Evolutionary conservation across 2,888 invertebrate species (phyloP), one percentile per base, ranked within the genome.

Genomic region (Latrodectus elegans): DNA sequence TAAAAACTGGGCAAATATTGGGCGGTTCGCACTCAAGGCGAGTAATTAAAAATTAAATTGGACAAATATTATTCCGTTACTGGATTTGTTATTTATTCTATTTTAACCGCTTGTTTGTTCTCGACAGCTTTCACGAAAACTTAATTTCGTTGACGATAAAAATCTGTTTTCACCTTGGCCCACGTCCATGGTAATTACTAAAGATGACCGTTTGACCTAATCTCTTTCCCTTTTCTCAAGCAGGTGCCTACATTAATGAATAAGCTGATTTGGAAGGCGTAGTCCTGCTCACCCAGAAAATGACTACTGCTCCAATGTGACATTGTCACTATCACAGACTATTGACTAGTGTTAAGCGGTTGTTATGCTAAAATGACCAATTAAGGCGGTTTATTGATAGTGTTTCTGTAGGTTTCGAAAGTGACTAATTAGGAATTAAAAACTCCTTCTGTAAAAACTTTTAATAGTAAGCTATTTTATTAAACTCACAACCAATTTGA

Each of bases 201-300:
- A 51, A 60, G 60, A 60, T 77, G 84, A 84, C 77, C 77, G 84
- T 77, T 72, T 84, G 84, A 84, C 84, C 84, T 84, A 77, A 84
- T 84, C 77, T 72, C 55, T 68, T 84, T 84, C 64, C 72, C 72
- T 84, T 77, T 49, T n/a, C 65, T 38, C 53, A 65, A 51, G 52
- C 38, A 15, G 53, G 74, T 53, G 49, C 60, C 51, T 6, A 11
- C 60, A 26, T 55, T 72, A 64, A 49, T 22, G 55, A 73, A 65
- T 65, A 26, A 65, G 22, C 49, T 52, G 81, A 81, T 52, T 60
- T 60, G 60, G 14, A 72, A 75, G 75, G 82, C 60, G 75, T 75
- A 75, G 75, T 75, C 74, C 11, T 68, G n/a, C 68, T 55, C 17
- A 4, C 64, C 38, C 60, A 74, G 55, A 64, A 72, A 64, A 67